Evolutionary conservation across 1,140 invertebrate genomes (phyloP).

Genomic region (Pentalonia nigronervosa): DNA sequence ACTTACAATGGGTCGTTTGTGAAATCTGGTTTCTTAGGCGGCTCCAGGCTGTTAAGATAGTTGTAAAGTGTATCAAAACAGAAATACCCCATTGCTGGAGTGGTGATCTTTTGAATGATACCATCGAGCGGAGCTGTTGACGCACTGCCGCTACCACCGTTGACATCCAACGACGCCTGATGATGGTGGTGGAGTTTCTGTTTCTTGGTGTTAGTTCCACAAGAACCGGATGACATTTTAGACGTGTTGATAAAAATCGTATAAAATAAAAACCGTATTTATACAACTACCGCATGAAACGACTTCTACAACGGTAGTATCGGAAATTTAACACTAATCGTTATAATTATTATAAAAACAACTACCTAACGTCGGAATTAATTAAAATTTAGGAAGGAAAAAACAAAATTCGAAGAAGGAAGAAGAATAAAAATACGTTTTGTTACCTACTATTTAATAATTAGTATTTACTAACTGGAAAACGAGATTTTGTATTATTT

Average conservation of each 20-base stretch:
- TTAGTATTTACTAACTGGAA: background rate
- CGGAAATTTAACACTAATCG: background rate
- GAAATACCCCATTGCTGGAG: slow-evolving; percentile 96
- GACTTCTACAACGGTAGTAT: background rate
- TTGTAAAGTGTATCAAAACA: slow-evolving; percentile 97
- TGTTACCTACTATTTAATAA: background rate
- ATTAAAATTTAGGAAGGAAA: background rate
- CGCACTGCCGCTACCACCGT: slow-evolving; percentile 39
- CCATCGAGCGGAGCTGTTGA: slow-evolving; percentile 9
- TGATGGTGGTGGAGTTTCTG: slow-evolving; percentile 59
- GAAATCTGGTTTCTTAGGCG: slow-evolving; percentile 87
- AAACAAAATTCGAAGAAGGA: background rate
- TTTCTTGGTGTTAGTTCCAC: slow-evolving; percentile 88
- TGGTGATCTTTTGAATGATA: slow-evolving; percentile 74
- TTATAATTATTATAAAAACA: background rate
- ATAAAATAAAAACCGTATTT: background rate
- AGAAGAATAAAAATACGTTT: background rate
- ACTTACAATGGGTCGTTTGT: slow-evolving; percentile 96
- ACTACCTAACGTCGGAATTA: background rate
- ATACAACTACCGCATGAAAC: background rate
- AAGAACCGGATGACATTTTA: slow-evolving; percentile 84
- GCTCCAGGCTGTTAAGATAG: slow-evolving; percentile 90
- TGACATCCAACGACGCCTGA: slow-evolving; percentile 35
- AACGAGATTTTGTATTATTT: background rate
- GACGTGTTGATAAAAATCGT: background rate